phyloP scores from a whole-genome alignment of 1,140 invertebrate species.

The Macrocentrus cingulum region DNA sequence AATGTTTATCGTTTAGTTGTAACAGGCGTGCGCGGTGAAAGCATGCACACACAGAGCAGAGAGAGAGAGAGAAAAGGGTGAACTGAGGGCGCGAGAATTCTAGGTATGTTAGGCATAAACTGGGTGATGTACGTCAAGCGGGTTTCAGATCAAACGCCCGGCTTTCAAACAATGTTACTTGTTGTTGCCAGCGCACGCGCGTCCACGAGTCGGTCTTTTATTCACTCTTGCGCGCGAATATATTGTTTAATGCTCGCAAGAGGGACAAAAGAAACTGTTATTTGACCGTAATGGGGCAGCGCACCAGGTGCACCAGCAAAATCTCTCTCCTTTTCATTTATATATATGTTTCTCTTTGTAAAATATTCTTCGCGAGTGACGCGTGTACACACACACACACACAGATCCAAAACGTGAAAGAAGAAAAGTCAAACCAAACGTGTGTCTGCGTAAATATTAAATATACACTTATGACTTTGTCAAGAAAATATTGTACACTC shows the following conservation, averaged over 20 bases:
- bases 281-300: constrained; percentile 42
- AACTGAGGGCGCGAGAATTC: constrained; percentile 31
- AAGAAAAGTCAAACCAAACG: neutral
- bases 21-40: neutral
- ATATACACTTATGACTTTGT: no score
- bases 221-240: constrained; percentile 23
- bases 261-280: constrained; percentile 40
- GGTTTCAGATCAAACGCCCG: constrained; percentile 53
- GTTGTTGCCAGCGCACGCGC: constrained; percentile 17
- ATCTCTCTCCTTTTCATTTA: constrained; percentile 3
- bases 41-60: no score
- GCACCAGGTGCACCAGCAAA: constrained; percentile 35
- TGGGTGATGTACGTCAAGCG: constrained; percentile 48
- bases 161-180: constrained; percentile 58
- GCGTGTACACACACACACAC: neutral
- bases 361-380: neutral
- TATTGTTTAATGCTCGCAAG: constrained; percentile 2
- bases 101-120: constrained; percentile 44
- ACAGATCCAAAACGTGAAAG: no score
- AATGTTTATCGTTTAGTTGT: neutral
- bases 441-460: no score
- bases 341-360: neutral
- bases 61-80: neutral
- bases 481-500: no score
- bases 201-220: constrained; percentile 17